Evolutionary conservation across 2,797 vertebrate species (phyloP), one percentile per base, ranked within the genome.

Genomic region (Arnoldichthys spilopterus): DNA sequence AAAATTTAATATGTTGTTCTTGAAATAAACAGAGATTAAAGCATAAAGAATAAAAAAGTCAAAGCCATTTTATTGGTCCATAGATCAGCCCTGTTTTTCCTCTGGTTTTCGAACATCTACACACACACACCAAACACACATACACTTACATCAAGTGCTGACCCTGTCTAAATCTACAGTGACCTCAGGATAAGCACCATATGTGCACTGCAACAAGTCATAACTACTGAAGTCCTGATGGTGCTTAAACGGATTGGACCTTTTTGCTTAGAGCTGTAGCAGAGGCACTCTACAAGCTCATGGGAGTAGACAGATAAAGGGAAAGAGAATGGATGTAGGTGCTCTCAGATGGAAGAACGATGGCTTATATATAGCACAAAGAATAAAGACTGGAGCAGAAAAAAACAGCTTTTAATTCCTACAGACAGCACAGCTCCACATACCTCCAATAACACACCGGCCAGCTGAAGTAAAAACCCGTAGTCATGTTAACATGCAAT

Each of bases 381-480:
- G 4, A 61, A 30, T 12, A 13, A 24, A 80, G 78, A 59, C 28
- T 13, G 20, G 37, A 63, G 32, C 8, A 12, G 32, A 63, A 78
- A 61, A 24, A 18, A 16, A 3, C 47, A 43, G 47, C 54, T 70
- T 62, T 61, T 51, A 61, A 72, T 84, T 69, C 0, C 71, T 34
- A 26, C 66, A 18, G 76, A 67, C 15, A 24, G 6, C 73, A 74
- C 72, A 68, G 78, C n/a, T 28, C 15, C 59, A 74, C 76, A 20
- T 47, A 47, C 15, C 45, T 13, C 11, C 26, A n/a, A 28, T 0
- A 5, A 63, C 68, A 86, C 75, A 64, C 30, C 34, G 62, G 45
- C 53, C 47, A 61, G n/a, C 54, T 22, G 53, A 37, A 22, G 3
- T 30, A 30, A 59, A 64, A n/a, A n/a, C n/a, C n/a, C n/a, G n/a